Evolutionary conservation across 2,888 invertebrate genomes (phyloP), one percentile per base, ranked within the genome.

Genomic region (Didymodactylos carnosus): DNA sequence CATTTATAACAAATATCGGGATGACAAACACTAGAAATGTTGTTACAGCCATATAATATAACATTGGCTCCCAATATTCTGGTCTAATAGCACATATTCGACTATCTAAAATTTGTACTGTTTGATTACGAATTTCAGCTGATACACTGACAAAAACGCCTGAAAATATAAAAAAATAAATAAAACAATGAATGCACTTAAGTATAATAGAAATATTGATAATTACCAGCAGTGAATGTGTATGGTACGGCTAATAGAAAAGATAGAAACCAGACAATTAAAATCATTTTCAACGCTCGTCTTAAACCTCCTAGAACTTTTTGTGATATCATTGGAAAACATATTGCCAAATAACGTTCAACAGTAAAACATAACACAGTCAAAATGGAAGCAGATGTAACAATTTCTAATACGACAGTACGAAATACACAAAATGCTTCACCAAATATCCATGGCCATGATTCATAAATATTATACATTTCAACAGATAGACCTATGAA

Each of bases 331-430:
- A 93, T 84, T 0, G 93, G 92, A 82, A 92, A 90, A 81, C 93
- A 93, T 80, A 93, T 92, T 40, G 92, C 92, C 77, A 92, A 84
- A 85, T 92, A 85, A 62, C 93, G 87, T 84, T 93, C 93, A 84
- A 90, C 88, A 0, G 92, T 92, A 84, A 93, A 93, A 7, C 91
- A 91, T 69, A 92, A 91, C 78, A 93, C 92, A 27, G 92, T 93
- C 80, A 93, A 84, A 71, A 92, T 91, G 1, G 92, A 92, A 1
- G 91, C 91, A 83, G 92, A 92, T 0, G 91, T 90, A 0, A 91
- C 91, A 83, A 83, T 82, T 78, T 85, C 85, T 4, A 84, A 82
- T 29, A 85, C 78, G 72, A 84, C 81, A 8, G 82, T 82, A 73
- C 84, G 82, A 76, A 85, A 78, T 75, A 82, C 80, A 78, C 85